Base-by-base conservation (phyloP, 30 jellyfish, hydroid and myxozoan species). In the Rhopilema esculentum region DNA sequence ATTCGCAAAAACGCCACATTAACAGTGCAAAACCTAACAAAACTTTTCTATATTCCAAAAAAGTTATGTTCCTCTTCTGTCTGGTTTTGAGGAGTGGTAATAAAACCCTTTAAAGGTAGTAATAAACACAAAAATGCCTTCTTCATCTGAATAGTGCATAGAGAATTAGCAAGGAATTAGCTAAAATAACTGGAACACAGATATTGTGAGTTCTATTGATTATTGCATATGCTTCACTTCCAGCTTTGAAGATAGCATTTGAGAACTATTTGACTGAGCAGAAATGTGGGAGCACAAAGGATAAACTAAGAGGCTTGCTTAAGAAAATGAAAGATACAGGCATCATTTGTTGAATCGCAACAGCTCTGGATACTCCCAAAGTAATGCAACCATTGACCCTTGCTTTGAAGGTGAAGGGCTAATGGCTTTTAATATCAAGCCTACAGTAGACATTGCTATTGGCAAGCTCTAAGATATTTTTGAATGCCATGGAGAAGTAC, bases 241-340 rank as follows among this genome's bases (percentile, higher is more conserved):
- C 89, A 27, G 89, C 83, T 49, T 62, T 78, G 29, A 78, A 49
- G 83, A 27, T 78, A 49, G 89, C 77, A 50, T 78, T 49, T 78
- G 89, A 78, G 84, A 78, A 78, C 83, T 33, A 26, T 21, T 84
- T 78, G 63, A 29, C 83, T 4, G 89, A 78, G 19, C 63, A 70
- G 63, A 49, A n/a, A 70, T 26, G 63, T 26, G 89, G 51, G 62
- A 57, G 62, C 53, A 78, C 89, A 25, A 78, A 78, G 84, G 83
- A 19, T 23, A 78, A 78, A 57, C 51, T 78, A 27, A 50, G 21
- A 32, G 89, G 89, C 63, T 68, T 78, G 83, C 83, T 78, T 27
- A 50, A 57, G 63, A 78, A 20, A 12, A 70, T 26, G 62, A 70
- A 70, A 70, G 62, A 70, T 31, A 52, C 16, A 70, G 52, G 7